Evolutionary conservation across 2,113 vertebrate species (phyloP), one percentile per base, ranked within the genome.

Genomic region (Lepus americanus): DNA sequence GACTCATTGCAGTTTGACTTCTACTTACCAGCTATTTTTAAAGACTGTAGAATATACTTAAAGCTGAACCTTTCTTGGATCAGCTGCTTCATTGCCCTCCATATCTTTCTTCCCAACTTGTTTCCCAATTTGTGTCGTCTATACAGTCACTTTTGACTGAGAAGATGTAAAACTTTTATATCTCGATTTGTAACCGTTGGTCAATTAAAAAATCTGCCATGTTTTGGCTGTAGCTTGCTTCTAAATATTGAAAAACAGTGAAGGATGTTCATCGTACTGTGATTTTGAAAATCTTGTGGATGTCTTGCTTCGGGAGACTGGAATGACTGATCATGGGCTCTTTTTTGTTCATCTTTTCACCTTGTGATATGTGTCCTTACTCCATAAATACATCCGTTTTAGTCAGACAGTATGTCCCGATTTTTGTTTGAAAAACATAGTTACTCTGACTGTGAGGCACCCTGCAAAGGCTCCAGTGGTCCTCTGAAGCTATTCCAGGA

Each of bases 391-490:
- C 27, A 44, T 20, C 94, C 39, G 70, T 94, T 95, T 72, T 89
- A 84, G 33, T 90, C 81, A 96, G 77, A 96, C 23, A 92, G 5
- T 92, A 64, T 94, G 82, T 81, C 87, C 63, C 66, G 39, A 39
- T 29, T 93, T 96, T 96, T 87, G 70, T 94, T 96, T 96, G 81
- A 66, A 84, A 95, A 93, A 80, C 80, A 61, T n/a, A 67, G 39
- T 74, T 89, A 16, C 72, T 89, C 61, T 8, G 55, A 84, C 85
- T 55, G 66, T 33, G 78, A 85, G 87, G 14, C 59, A 88, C 59
- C 61, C 72, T 92, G 51, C 39, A 53, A 78, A 90, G 72, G 51
- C 78, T 85, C 67, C 70, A 44, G 80, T 49, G 73, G 82, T 51
- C 73, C 73, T 96, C 72, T 92, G 90, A 92, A 96, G 69, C 17